Conservation (phyloP, 1,140 invertebrate genomes). For the Bicyclus anynana region DNA sequence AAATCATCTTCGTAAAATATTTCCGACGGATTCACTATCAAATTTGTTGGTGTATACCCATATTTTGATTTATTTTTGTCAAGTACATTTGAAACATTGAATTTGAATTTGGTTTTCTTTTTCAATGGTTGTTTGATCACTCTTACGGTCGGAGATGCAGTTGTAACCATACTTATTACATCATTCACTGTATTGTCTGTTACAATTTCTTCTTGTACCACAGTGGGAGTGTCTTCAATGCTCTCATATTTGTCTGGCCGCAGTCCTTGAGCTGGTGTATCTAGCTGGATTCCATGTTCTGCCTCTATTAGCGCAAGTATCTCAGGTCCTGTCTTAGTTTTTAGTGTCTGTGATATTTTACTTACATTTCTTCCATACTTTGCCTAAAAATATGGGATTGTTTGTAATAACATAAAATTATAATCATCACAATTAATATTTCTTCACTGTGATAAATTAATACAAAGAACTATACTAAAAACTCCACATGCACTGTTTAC, state of each 20-base stretch:
- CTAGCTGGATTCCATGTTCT: conserved; percentile 64
- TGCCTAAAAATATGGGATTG: conserved; percentile 61
- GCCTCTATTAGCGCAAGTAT: conserved; percentile 75
- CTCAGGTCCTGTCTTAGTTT: conserved; percentile 80
- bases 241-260: conserved; percentile 39
- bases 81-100: conserved; percentile 20
- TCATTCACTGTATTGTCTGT: conserved; percentile 70
- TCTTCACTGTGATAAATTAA: too few species aligned
- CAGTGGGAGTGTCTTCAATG: conserved; percentile 38
- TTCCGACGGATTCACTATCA: conserved; percentile 41
- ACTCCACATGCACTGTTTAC: too few species aligned
- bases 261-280: conserved; percentile 38
- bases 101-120: conserved; percentile 38
- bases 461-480: too few species aligned
- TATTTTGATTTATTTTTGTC: conserved; percentile 3
- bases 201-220: conserved; percentile 63
- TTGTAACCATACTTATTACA: conserved; percentile 76
- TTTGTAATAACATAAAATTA: too few species aligned
- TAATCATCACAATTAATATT: too few species aligned
- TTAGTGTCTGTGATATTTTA: conserved; percentile 81
- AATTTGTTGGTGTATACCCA: background rate
- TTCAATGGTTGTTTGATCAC: conserved; percentile 36
- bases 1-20: conserved; percentile 61
- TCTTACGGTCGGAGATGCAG: conserved; percentile 71
- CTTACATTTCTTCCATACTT: conserved; percentile 81